Base-by-base conservation (phyloP, 2,888 invertebrate genomes). In the Sphaerophoria taeniata region DNA sequence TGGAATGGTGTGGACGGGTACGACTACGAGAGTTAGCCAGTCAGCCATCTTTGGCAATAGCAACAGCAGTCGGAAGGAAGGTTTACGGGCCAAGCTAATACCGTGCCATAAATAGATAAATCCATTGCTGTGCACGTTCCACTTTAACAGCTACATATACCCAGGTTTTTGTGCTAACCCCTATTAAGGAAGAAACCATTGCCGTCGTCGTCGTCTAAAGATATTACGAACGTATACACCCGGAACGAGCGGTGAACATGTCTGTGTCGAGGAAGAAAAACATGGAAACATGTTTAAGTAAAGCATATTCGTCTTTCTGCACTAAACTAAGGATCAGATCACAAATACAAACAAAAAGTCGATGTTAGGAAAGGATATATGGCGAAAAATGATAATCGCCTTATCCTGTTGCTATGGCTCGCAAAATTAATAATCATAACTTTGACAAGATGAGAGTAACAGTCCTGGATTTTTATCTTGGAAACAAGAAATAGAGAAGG, bases 351-450 rank as follows among this genome's bases (percentile, higher is more conserved):
- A 67, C 6, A 34, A 34, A 16, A 84, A 56, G 60, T 60, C 39
- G 65, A 36, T 67, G 16, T 76, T 72, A 80, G 80, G 24, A 81
- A 85, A 56, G 69, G 53, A 53, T 53, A 67, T 67, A 86, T 81
- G n/a, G 76, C 67, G 76, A 65, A 77, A 85, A 86, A 81, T 74
- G 77, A 81, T 86, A 86, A 86, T 81, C 85, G 85, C 70, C 81
- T 86, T 86, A 86, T 85, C 80, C 80, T 85, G 84, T 85, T 85
- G 84, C 84, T 85, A 80, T 85, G 76, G 73, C 80, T 80, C 51
- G 80, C 56, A 47, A 73, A 76, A 85, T 85, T 85, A 85, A 80
- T 80, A 85, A 80, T 80, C 75, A 85, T 76, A 85, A 80, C 80
- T 76, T 80, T 73, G 45, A 43, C 55, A 55, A 12, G 65, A 55